Conservation (phyloP, 1,140 invertebrate species). For the Cherax destructor region DNA sequence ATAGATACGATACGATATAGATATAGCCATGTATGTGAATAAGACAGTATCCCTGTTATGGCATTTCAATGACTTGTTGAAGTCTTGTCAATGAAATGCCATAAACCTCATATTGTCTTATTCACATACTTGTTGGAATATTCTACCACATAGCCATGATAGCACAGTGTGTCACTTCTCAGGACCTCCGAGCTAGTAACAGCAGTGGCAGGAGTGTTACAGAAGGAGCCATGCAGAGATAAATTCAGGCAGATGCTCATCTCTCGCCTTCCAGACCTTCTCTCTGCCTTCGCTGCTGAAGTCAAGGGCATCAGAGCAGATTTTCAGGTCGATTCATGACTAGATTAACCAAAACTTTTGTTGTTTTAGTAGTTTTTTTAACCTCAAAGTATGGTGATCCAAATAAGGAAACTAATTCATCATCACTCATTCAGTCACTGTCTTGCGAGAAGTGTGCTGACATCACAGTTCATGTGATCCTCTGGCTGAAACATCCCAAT, state of each 20-base stretch:
- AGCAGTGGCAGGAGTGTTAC: slow-evolving; percentile 62
- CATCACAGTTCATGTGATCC: too few relatives aligned
- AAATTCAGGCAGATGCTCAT: slow-evolving; percentile 63
- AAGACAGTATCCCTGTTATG: too few relatives aligned
- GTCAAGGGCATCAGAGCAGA: slow-evolving; percentile 69
- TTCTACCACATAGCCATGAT: background rate
- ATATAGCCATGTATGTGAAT: too few relatives aligned
- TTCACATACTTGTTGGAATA: background rate
- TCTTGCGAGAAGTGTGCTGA: too few relatives aligned
- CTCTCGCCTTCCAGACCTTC: slow-evolving; percentile 65
- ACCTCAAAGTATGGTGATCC: too few relatives aligned
- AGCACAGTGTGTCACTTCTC: background rate
- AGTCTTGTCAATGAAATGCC: background rate
- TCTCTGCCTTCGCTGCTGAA: slow-evolving; percentile 63
- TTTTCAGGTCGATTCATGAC: slow-evolving; percentile 49
- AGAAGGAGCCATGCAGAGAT: slow-evolving; percentile 57
- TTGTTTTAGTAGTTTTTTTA: too few relatives aligned
- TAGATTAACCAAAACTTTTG: too few relatives aligned
- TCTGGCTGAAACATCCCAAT: too few relatives aligned
- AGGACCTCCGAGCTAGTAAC: slow-evolving; percentile 70
- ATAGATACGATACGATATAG: too few relatives aligned
- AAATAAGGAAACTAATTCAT: too few relatives aligned
- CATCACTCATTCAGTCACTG: too few relatives aligned
- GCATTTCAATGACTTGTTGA: too few relatives aligned
- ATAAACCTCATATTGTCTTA: background rate